phyloP scores from a whole-genome alignment of 2,113 vertebrate species.

The Dissostichus mawsoni region DNA sequence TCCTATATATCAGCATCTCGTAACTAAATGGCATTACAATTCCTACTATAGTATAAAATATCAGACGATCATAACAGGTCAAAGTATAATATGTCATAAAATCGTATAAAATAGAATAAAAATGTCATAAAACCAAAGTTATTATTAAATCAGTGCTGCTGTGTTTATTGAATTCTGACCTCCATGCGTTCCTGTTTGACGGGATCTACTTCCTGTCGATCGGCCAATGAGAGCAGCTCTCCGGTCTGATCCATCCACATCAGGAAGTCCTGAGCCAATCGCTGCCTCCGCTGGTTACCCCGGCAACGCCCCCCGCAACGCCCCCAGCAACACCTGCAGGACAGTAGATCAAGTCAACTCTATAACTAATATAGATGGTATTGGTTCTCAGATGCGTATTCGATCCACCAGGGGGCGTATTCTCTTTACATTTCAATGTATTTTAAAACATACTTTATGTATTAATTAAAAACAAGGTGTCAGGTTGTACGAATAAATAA shows the following conservation, averaged over 20 bases:
- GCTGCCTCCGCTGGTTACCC: slow-evolving; percentile 90
- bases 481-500: too few relatives aligned
- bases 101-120: not conserved
- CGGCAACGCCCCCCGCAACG: slow-evolving; percentile 75
- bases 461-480: too few relatives aligned
- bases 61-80: too few relatives aligned
- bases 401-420: not conserved
- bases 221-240: slow-evolving; percentile 91
- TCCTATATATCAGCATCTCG: too few relatives aligned
- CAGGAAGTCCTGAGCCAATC: slow-evolving; percentile 92
- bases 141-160: too few relatives aligned
- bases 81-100: not conserved
- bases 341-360: slow-evolving; percentile 70
- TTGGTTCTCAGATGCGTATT: not conserved
- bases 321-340: slow-evolving; percentile 38
- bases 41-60: too few relatives aligned
- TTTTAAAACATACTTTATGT: not conserved
- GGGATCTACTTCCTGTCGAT: slow-evolving; percentile 94
- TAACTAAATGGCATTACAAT: too few relatives aligned
- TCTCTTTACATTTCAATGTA: not conserved
- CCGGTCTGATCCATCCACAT: slow-evolving; percentile 96
- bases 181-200: slow-evolving; percentile 97
- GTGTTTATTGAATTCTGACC: slow-evolving; percentile 78
- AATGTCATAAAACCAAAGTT: too few relatives aligned
- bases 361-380: not conserved